phyloP scores from a whole-genome alignment of 1,140 invertebrate genomes.

The Arctopsyche grandis region DNA sequence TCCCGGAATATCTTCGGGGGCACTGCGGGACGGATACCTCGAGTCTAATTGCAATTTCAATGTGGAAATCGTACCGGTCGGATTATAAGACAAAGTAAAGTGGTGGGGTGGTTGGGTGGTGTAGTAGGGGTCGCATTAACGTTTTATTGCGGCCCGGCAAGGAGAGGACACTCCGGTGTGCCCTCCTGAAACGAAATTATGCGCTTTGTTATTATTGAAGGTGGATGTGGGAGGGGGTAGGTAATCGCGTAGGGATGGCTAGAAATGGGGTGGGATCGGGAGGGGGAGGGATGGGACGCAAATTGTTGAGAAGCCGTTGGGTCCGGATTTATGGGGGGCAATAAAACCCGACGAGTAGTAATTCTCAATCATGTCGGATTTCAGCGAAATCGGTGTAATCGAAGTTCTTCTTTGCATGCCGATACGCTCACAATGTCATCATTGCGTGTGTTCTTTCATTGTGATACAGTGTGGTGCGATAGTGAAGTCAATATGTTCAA shows the following conservation, averaged over 20 bases:
- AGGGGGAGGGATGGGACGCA: neutral
- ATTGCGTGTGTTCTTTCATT: neutral
- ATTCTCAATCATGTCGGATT: conserved; percentile 39
- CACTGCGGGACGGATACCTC: conserved; percentile 42
- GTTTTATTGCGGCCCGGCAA: conserved; percentile 43
- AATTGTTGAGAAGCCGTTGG: conserved; percentile 31
- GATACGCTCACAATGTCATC: neutral
- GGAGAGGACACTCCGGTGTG: conserved; percentile 33
- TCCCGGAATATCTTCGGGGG: conserved; percentile 2
- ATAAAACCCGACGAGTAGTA: conserved; percentile 35
- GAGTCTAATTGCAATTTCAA: conserved; percentile 53
- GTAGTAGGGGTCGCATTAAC: conserved; percentile 41
- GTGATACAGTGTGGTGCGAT: too few relatives aligned
- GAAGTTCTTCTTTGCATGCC: conserved; percentile 12
- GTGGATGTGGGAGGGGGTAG: neutral
- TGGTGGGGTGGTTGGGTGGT: neutral
- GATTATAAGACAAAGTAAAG: conserved; percentile 52
- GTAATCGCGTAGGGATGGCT: neutral
- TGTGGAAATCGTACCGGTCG: conserved; percentile 46
- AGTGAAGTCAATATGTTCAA: too few relatives aligned
- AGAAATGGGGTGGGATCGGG: neutral
- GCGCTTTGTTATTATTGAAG: conserved; percentile 47
- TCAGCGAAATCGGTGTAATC: conserved; percentile 20
- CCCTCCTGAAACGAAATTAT: conserved; percentile 34
- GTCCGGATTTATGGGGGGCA: conserved; percentile 29